Evolutionary conservation across 1,140 invertebrate genomes (phyloP), one percentile per base, ranked within the genome.

Genomic region (Thalassaphorura encarpata): DNA sequence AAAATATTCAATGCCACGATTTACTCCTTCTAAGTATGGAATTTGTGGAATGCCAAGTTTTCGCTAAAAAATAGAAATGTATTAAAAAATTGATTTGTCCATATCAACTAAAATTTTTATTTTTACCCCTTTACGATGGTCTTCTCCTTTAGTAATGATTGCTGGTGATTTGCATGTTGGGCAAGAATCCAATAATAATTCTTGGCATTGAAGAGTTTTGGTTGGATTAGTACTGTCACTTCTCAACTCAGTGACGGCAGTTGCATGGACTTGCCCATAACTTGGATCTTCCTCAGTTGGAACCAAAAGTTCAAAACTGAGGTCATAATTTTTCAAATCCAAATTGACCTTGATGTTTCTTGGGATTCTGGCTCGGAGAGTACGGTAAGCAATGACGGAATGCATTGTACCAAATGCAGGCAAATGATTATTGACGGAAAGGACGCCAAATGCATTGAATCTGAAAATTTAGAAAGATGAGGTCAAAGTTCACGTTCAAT

Each of bases 211-310:
- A 21, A 48, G 6, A 29, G 31, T 45, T 18, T 53, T 52, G 28
- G 53, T 45, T 8, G 16, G 39, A 41, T 23, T 13, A n/a, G 4
- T 19, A n/a, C n/a, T n/a, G 23, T 61, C 58, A 33, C 47, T 33
- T 39, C 6, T 16, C 43, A 64, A 27, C 4, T 31, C 8, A 31
- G 59, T 61, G 26, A 54, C 29, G 27, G 57, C 56, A 46, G 63
- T 56, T 27, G 63, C 56, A 42, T 64, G 63, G 40, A 54, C 39
- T 52, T 53, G 49, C 24, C 31, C 48, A 6, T 61, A 11, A 23
- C 52, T 27, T 16, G 63, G 63, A 52, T 64, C 54, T 18, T 64
- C 63, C 42, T 64, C 58, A 24, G 52, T 64, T 39, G 63, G 63
- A 1, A 50, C 42, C n/a, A 45, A 23, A 28, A 46, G 21, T 23